Evolutionary conservation across 2,888 invertebrate species (phyloP), one percentile per base, ranked within the genome.

Genomic region (Cistogaster globosa): DNA sequence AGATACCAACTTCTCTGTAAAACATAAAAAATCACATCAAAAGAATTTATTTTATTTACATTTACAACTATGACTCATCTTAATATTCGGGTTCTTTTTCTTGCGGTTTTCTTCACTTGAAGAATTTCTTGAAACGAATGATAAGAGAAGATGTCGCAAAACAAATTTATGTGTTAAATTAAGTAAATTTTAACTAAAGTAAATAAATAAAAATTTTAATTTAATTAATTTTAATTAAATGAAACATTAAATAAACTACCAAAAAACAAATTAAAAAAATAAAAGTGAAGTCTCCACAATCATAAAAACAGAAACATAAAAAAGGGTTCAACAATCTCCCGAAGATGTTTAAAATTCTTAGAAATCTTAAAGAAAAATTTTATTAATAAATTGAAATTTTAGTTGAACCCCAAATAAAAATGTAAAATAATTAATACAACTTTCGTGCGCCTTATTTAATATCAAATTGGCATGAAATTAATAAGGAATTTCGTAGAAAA

Each of bases 391-490:
- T 51, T 26, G 8, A 48, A 77, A 58, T 51, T 57, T 26, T 48
- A 32, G 32, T 18, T 9, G 38, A 20, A 53, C 32, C 6, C 57
- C 5, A n/a, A 58, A 42, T 11, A 57, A 32, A 45, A 22, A 68
- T 58, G 4, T 22, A 20, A 65, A 57, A 36, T 78, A 42, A 42
- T 63, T 38, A 69, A 79, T 65, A 71, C 71, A 75, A 60, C 51
- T 69, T 58, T 71, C 55, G 48, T 18, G 72, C 51, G 84, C 76
- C 53, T 74, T 20, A 74, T 77, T 77, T 74, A 53, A 74, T 26
- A 20, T 48, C n/a, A 77, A 84, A 84, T 77, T 74, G 84, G 18
- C 53, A 65, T 65, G 78, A 68, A 83, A 75, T 79, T 58, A 83
- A 84, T 84, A 71, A 65, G 65, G 51, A 42, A 45, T 75, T 78